A percentile compares a stretch with the other conserved stretches of the same genome.
Evolutionary conservation across 2,797 vertebrate genomes (phyloP).

Genomic region (Rousettus madagascariensis): DNA sequence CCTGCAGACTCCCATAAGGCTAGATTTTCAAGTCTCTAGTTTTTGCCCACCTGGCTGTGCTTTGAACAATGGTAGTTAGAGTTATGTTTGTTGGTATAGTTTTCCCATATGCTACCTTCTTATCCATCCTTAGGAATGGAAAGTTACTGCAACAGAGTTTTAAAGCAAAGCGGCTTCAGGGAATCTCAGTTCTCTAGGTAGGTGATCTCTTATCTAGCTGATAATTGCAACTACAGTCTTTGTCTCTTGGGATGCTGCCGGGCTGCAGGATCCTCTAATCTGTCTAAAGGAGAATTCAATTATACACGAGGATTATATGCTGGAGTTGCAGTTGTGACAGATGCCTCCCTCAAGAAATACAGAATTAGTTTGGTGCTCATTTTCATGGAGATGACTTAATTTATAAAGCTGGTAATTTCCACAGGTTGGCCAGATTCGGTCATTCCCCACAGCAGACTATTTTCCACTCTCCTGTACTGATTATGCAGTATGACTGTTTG

Average conservation of each 20-base stretch:
- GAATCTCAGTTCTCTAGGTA: slow-evolving; percentile 7
- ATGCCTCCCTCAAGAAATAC: slow-evolving; percentile 17
- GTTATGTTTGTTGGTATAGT: background rate
- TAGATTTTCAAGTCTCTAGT: slow-evolving; percentile 12
- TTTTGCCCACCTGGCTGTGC: slow-evolving; percentile 22
- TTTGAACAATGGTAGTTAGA: background rate
- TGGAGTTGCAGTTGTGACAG: slow-evolving; percentile 31
- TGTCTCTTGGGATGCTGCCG: slow-evolving; percentile 8
- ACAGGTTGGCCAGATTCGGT: slow-evolving; percentile 14
- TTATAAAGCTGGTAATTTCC: slow-evolving; percentile 52
- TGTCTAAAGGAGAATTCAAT: background rate
- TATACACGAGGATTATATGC: slow-evolving; percentile 14
- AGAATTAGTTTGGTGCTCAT: background rate
- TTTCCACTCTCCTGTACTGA: slow-evolving; percentile 46
- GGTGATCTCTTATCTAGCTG: background rate
- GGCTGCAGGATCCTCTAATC: background rate
- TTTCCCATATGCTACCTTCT: background rate
- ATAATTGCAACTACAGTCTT: background rate
- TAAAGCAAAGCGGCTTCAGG: slow-evolving; percentile 14
- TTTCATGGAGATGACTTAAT: slow-evolving; percentile 35
- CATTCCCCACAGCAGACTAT: slow-evolving; percentile 27
- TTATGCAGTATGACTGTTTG: slow-evolving; percentile 28
- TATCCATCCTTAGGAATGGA: slow-evolving; percentile 15
- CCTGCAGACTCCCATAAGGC: background rate
- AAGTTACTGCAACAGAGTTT: background rate